phyloP scores from a whole-genome alignment of 2,888 invertebrate genomes.

The Lasiommata megera region DNA sequence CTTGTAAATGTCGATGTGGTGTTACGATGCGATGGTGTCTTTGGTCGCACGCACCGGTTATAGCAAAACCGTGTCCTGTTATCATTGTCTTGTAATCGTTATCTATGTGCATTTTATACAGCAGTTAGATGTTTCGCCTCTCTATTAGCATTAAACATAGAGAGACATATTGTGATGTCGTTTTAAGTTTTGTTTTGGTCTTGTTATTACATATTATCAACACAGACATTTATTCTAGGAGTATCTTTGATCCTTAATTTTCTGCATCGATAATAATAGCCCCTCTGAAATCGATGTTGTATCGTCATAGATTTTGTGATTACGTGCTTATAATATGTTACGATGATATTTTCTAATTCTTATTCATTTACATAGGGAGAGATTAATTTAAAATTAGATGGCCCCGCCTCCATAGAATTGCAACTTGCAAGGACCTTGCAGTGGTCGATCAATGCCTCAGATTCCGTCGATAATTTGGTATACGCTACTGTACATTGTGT shows the following conservation, averaged over 20 bases:
- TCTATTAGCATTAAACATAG: constrained; percentile 73
- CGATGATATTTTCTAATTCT: constrained; percentile 56
- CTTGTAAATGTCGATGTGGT: constrained; percentile 75
- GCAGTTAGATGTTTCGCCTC: constrained; percentile 78
- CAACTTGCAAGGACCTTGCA: constrained; percentile 65
- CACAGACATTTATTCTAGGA: constrained; percentile 65
- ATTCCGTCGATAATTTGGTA: constrained; percentile 64
- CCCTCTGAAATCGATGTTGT: constrained; percentile 78
- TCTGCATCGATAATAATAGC: constrained; percentile 70
- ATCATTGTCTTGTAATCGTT: constrained; percentile 76
- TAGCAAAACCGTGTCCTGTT: constrained; percentile 76
- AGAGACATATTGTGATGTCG: constrained; percentile 69
- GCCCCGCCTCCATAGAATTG: constrained; percentile 72
- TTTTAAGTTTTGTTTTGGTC: constrained; percentile 64
- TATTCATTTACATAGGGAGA: constrained; percentile 67
- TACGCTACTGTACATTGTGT: constrained; percentile 42
- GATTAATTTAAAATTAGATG: constrained; percentile 64
- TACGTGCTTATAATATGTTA: constrained; percentile 60
- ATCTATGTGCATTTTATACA: constrained; percentile 75
- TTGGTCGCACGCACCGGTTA: constrained; percentile 49
- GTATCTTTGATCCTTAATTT: constrained; percentile 65
- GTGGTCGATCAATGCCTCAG: constrained; percentile 63
- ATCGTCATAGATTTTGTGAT: constrained; percentile 60
- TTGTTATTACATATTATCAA: constrained; percentile 51
- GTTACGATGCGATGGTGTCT: constrained; percentile 53